Base-by-base conservation (phyloP, 2,113 vertebrate species). In the Takifugu flavidus region DNA sequence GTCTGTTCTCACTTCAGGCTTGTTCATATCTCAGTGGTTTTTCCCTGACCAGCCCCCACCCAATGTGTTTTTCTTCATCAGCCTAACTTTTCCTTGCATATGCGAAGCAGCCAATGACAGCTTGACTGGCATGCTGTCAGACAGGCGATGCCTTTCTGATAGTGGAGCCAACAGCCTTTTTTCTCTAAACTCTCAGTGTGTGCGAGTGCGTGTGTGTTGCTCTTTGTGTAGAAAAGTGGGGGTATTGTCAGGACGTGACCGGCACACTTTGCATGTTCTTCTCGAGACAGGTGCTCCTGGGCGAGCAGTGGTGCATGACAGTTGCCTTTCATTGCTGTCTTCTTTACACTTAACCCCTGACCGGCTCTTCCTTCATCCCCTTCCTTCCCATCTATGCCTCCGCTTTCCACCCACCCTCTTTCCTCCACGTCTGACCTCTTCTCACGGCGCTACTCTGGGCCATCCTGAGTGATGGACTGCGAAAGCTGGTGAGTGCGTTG, bases 271-370 rank as follows among this genome's bases (percentile, higher is more conserved):
- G 94, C 93, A 91, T 94, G 93, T 94, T 94, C 88, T 90, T 59
- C 84, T 82, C 75, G 90, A 95, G 94, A 94, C 93, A 93, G 89
- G 91, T 92, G 88, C 89, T 93, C 91, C 91, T 92, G 90, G 79
- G 82, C 72, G 91, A 80, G 91, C 95, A 93, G 84, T 86, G 91
- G 93, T 94, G 94, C 95, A 92, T 97, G 95, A 97, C 95, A 95
- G 94, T 94, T 94, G 93, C 95, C 95, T 95, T 94, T 95, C 94
- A 94, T 93, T 47, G 92, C 94, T 92, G 94, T 95, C 94, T 95
- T 92, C 92, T 93, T 77, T 88, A 77, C 91, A 89, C 93, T 96
- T 96, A 94, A 96, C 95, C 94, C 95, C 91, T 95, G 94, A 94
- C 94, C 94, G 91, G 87, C 86, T 84, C 74, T 61, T 82, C 78